These are phyloP conservation scores for Spea hammondii DNA, from an alignment of 2,797 vertebrate species.

Conservation along the genomic window DNA sequence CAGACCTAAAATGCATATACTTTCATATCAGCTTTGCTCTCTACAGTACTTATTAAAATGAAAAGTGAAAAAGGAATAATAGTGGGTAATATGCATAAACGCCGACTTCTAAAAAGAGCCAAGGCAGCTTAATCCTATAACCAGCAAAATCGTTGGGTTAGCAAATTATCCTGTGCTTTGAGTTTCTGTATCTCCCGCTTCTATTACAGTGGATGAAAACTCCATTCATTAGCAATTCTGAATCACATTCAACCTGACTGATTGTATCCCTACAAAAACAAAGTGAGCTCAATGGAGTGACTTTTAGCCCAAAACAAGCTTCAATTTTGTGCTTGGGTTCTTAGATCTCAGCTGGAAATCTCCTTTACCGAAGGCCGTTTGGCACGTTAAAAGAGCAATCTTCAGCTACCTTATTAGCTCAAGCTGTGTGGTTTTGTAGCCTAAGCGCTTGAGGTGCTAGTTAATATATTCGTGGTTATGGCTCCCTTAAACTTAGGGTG, in stretches of 20 bases:
- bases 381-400: slow-evolving; percentile 2
- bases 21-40: no score
- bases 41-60: no score
- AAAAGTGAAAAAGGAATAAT: no score
- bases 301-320: background rate
- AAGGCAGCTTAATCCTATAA: no score
- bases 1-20: no score
- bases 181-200: background rate
- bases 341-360: slow-evolving; percentile 33
- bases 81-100: no score
- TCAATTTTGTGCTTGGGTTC: background rate
- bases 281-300: slow-evolving; percentile 13
- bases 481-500: slow-evolving; percentile 24
- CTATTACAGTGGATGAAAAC: background rate
- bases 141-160: no score
- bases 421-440: slow-evolving; percentile 45
- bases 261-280: slow-evolving; percentile 43
- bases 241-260: slow-evolving; percentile 22
- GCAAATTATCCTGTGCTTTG: background rate
- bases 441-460: slow-evolving; percentile 30
- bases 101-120: no score
- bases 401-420: slow-evolving; percentile 21
- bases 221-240: slow-evolving; percentile 37
- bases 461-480: slow-evolving; percentile 29
- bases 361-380: slow-evolving; percentile 14